Evolutionary conservation across 2,797 vertebrate genomes (phyloP).

Genomic region (Dipus sagitta): DNA sequence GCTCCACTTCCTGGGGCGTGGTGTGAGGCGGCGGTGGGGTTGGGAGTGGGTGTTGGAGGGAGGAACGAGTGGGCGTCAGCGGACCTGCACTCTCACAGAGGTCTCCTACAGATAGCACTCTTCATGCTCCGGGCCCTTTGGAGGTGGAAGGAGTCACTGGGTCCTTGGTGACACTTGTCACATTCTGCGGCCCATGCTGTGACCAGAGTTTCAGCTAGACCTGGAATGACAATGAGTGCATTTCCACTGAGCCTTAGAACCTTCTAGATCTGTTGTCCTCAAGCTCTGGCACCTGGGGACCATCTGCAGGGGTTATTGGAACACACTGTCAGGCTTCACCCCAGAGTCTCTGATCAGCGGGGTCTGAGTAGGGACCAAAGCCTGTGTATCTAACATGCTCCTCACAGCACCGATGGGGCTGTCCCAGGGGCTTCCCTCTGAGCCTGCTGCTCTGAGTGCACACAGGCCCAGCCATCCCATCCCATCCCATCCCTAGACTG

Average conservation of each 20-base stretch:
- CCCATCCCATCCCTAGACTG: background rate
- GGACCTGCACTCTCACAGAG: background rate
- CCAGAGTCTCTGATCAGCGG: background rate
- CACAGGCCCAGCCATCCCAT: too few species aligned
- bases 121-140: too few species aligned
- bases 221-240: rapidly evolving
- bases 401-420: rapidly evolving
- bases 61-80: background rate
- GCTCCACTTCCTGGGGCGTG: conserved; percentile 48
- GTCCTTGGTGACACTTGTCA: background rate
- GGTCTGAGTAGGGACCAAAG: background rate
- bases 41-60: background rate
- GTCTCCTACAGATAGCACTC: too few species aligned
- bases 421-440: background rate
- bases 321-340: background rate
- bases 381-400: background rate
- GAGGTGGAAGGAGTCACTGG: rapidly evolving
- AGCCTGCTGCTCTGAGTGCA: background rate
- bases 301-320: too few species aligned
- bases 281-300: too few species aligned
- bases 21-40: rapidly evolving
- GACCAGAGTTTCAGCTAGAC: background rate
- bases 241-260: background rate
- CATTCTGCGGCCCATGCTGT: rapidly evolving
- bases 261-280: background rate